Conservation (phyloP, 1,140 invertebrate genomes). For the Drosophila lacertosa region DNA sequence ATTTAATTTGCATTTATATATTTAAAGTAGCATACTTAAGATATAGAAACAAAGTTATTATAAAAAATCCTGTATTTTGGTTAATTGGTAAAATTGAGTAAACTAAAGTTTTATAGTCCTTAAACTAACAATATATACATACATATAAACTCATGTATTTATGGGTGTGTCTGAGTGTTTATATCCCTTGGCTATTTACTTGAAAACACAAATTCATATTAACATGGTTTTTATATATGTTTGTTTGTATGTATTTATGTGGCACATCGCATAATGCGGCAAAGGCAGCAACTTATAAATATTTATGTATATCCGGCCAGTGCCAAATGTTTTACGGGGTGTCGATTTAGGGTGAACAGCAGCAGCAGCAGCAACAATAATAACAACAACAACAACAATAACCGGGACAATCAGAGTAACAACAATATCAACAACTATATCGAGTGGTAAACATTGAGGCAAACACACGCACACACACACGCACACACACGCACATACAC, state of each 20-base stretch:
- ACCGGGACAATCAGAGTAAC: not conserved
- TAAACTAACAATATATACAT: no score
- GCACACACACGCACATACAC: not conserved
- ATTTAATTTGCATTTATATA: no score
- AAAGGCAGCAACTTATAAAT: constrained; percentile 75
- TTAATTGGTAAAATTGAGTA: no score
- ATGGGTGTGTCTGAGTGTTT: not conserved
- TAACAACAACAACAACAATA: constrained; percentile 3
- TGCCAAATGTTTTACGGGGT: constrained; percentile 38
- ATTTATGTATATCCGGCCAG: constrained; percentile 72
- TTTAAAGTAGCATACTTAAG: no score
- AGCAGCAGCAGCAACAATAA: not conserved
- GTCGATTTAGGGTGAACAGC: constrained; percentile 52
- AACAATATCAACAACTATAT: constrained; percentile 28
- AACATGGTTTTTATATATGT: constrained; percentile 52
- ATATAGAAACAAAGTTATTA: no score
- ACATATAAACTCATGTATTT: no score
- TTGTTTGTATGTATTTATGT: no score
- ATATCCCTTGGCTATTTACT: constrained; percentile 56
- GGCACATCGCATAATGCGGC: constrained; percentile 53
- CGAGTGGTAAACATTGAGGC: constrained; percentile 29
- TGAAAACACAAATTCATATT: constrained; percentile 57
- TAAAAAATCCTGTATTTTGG: no score
- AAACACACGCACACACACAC: constrained; percentile 5
- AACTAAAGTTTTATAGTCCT: no score